Conservation (phyloP, 2,113 vertebrate species). For the Blennius ocellaris region DNA sequence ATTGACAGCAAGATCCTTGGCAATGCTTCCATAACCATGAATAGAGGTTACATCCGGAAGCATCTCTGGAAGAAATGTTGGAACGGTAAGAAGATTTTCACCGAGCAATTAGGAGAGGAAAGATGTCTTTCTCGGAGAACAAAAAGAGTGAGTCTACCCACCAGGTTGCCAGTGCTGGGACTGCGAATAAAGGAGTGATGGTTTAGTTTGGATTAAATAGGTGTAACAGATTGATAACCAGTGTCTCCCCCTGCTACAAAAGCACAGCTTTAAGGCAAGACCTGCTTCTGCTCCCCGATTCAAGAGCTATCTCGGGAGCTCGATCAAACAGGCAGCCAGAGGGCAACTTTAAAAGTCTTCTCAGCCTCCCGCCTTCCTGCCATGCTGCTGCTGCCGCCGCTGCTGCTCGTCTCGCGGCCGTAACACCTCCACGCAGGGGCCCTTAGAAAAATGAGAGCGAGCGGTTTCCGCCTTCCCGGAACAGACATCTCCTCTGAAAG, state of each 20-base stretch:
- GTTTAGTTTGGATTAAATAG: slow-evolving; percentile 40
- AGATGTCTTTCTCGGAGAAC: background rate
- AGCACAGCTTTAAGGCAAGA: slow-evolving; percentile 29
- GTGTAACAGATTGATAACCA: slow-evolving; percentile 35
- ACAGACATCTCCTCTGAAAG: slow-evolving; percentile 17
- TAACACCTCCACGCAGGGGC: slow-evolving; percentile 40
- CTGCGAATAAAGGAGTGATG: slow-evolving; percentile 13
- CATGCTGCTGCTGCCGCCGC: background rate
- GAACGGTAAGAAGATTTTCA: slow-evolving; percentile 7
- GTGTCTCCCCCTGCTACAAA: slow-evolving; percentile 20
- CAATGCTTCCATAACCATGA: background rate
- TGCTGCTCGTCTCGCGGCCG: slow-evolving; percentile 17
- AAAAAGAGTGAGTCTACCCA: slow-evolving; percentile 1
- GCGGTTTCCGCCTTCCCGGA: slow-evolving; percentile 15
- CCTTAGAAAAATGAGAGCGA: slow-evolving; percentile 17
- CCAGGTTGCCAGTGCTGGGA: background rate
- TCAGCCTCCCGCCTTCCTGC: slow-evolving; percentile 35
- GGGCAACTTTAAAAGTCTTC: slow-evolving; percentile 52
- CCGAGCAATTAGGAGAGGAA: slow-evolving; percentile 9
- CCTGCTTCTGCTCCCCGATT: slow-evolving; percentile 13
- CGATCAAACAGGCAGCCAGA: slow-evolving; percentile 65
- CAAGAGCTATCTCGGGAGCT: slow-evolving; percentile 43
- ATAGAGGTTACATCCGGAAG: background rate
- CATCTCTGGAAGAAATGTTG: background rate
- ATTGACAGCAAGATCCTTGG: background rate